phyloP scores from a whole-genome alignment of 2,888 invertebrate species.

The Parnassius orleans region DNA sequence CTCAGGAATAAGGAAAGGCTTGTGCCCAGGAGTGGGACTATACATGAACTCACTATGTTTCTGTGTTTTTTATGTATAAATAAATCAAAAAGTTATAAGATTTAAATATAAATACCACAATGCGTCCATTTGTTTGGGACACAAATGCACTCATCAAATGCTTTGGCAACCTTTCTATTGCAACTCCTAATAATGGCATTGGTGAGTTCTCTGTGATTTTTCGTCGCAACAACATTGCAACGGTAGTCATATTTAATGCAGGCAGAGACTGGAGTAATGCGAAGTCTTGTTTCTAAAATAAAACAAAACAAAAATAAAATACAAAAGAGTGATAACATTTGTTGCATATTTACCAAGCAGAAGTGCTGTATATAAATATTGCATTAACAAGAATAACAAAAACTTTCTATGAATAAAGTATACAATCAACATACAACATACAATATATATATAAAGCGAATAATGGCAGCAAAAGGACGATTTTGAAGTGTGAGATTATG shows the following conservation, averaged over 20 bases:
- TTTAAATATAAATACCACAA: conserved; percentile 6
- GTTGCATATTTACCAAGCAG: not conserved
- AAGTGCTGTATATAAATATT: not conserved
- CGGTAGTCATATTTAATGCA: conserved; percentile 12
- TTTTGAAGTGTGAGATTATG: not conserved
- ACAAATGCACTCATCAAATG: not conserved
- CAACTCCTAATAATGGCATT: conserved; percentile 4
- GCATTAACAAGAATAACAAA: not conserved
- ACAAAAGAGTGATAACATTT: not conserved
- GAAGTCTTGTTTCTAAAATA: conserved; percentile 9
- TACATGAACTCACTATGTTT: too few species aligned
- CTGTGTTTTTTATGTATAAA: too few species aligned
- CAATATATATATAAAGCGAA: not conserved
- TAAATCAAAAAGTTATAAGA: too few species aligned
- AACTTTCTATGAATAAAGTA: not conserved
- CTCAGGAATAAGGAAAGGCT: too few species aligned
- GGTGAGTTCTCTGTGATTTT: not conserved
- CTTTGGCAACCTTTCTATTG: conserved; percentile 13
- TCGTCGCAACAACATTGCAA: conserved; percentile 16
- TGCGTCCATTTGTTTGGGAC: not conserved
- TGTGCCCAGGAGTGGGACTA: too few species aligned
- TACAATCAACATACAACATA: not conserved
- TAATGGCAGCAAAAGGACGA: not conserved
- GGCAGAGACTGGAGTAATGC: conserved; percentile 15
- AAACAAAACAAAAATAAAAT: not conserved